These are phyloP conservation scores for Eudyptes chrysolophus DNA, from an alignment of 2,113 vertebrate species.

Conservation along the genomic window DNA sequence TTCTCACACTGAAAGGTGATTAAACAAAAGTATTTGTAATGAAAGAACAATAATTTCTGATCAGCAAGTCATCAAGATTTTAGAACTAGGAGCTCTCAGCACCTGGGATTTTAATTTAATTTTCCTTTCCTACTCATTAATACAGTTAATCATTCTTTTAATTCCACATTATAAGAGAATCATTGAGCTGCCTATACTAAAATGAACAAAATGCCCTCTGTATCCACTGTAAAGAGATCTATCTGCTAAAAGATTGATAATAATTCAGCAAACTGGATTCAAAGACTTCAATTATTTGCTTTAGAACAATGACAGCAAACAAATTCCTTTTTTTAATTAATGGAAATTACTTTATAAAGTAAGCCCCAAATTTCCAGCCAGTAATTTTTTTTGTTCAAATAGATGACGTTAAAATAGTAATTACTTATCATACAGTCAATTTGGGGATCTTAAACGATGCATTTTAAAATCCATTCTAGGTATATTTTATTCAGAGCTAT, in stretches of 20 bases:
- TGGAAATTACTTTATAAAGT: not conserved
- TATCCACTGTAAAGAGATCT: not conserved
- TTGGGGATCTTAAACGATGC: not conserved
- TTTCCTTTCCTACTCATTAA: not conserved
- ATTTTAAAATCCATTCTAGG: not conserved
- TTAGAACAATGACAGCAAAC: not conserved
- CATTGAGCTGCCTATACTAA: not conserved
- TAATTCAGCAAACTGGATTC: not conserved
- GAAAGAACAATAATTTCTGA: not conserved
- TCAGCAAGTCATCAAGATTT: not conserved
- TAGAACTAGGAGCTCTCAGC: not conserved
- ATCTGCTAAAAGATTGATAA: not conserved
- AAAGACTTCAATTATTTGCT: not conserved
- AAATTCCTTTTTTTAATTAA: not conserved
- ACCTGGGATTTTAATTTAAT: not conserved
- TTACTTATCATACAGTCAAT: not conserved
- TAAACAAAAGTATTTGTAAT: not conserved
- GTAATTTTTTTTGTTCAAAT: not conserved
- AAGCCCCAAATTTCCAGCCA: not conserved
- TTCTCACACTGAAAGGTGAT: not conserved
- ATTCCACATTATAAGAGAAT: not conserved
- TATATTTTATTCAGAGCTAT: too few species aligned
- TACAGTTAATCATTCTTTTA: not conserved
- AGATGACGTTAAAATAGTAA: not conserved
- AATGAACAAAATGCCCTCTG: not conserved